Evolutionary conservation across 2,113 vertebrate species (phyloP).

Genomic region (Centropus unirufus): DNA sequence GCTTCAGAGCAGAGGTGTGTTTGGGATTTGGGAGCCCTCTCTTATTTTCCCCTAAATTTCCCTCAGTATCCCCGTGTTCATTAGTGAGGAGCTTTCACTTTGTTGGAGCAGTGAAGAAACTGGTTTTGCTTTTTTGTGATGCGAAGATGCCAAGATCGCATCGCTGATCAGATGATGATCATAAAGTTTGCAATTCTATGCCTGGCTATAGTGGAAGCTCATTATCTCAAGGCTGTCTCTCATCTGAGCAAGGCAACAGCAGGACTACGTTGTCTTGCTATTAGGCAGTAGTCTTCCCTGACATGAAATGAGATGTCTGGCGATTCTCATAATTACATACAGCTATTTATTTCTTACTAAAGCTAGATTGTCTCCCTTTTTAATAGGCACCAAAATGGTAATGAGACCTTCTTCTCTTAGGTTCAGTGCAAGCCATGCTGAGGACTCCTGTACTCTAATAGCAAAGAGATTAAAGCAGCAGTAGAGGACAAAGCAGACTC

Average conservation of each 20-base stretch:
- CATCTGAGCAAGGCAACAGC: neutral
- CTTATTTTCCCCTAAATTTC: neutral
- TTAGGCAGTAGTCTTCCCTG: conserved; percentile 31
- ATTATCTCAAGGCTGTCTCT: neutral
- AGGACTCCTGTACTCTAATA: neutral
- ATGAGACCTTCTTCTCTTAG: neutral
- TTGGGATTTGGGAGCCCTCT: neutral
- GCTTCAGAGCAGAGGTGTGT: neutral
- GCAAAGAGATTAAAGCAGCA: neutral
- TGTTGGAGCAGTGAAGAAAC: neutral
- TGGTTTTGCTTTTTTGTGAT: neutral
- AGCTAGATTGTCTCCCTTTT: neutral
- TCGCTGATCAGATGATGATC: neutral
- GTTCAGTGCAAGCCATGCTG: neutral
- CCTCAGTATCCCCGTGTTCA: neutral
- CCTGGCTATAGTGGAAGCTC: neutral
- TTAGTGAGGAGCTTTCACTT: neutral
- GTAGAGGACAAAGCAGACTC: neutral
- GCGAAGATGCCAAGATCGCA: neutral
- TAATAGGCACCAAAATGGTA: conserved; percentile 33
- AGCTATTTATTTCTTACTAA: conserved; percentile 29
- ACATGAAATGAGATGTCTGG: conserved; percentile 33
- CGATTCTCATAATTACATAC: conserved; percentile 18
- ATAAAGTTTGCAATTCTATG: neutral
- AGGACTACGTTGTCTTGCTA: neutral